phyloP scores from a whole-genome alignment of 2,888 invertebrate genomes.

The Pomacea canaliculata region DNA sequence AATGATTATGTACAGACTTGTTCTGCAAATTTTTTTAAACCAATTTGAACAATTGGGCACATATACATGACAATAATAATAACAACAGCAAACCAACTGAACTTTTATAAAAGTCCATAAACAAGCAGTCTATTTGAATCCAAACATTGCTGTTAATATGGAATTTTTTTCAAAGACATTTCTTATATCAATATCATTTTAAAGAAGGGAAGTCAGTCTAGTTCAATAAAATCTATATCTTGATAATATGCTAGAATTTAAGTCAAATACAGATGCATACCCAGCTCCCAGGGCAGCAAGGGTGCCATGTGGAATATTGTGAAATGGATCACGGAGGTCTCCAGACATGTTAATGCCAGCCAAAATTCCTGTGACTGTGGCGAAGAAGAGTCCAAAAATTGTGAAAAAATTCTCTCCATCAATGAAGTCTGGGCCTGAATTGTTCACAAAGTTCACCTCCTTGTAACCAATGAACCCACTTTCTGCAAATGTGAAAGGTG shows the following conservation, averaged over 20 bases:
- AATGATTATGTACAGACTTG: slow-evolving; percentile 84
- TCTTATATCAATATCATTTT: no score
- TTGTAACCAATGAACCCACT: slow-evolving; percentile 90
- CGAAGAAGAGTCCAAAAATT: slow-evolving; percentile 97
- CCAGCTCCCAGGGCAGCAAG: slow-evolving; percentile 91
- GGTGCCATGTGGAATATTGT: slow-evolving; percentile 94
- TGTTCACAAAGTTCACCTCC: slow-evolving; percentile 82
- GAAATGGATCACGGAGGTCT: slow-evolving; percentile 90
- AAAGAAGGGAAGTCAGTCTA: no score
- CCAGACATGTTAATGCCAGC: slow-evolving; percentile 99
- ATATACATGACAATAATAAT: no score
- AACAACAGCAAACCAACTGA: no score
- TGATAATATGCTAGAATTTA: no score
- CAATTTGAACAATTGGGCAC: no score
- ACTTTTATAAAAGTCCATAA: no score
- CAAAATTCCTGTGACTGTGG: slow-evolving; percentile 95
- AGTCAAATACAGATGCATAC: slow-evolving; percentile 72
- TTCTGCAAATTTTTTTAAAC: slow-evolving; percentile 46
- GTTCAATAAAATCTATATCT: no score
- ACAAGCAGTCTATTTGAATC: no score
- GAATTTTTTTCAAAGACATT: no score
- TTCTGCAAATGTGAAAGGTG: slow-evolving; percentile 70
- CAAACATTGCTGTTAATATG: no score
- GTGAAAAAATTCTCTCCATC: slow-evolving; percentile 92
- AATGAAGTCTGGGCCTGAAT: slow-evolving; percentile 84